Percentiles rank a stretch among this genome's conserved stretches.
phyloP scores from a whole-genome alignment of 2,113 vertebrate species.

The Macquaria australasica region DNA sequence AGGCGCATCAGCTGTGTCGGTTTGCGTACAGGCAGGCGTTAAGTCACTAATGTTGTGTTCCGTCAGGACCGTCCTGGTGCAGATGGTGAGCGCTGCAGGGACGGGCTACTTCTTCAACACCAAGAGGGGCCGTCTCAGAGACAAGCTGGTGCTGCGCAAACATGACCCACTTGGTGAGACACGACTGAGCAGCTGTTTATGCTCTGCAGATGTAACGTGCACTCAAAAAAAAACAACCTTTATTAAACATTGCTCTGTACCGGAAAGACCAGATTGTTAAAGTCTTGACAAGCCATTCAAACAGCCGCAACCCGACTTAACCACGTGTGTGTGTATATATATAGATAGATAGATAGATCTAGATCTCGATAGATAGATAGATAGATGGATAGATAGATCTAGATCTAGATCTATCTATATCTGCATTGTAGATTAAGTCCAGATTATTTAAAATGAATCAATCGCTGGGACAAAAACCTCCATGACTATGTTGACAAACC shows the following conservation, averaged over 20 bases:
- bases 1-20: neutral
- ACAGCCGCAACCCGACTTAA: neutral
- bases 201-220: neutral
- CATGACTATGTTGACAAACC: neutral
- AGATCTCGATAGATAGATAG: too few species aligned
- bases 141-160: slow-evolving; percentile 92
- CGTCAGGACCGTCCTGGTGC: slow-evolving; percentile 90
- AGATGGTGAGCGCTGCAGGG: slow-evolving; percentile 94
- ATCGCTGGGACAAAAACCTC: neutral
- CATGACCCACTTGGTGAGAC: slow-evolving; percentile 93
- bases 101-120: slow-evolving; percentile 91
- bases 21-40: too few species aligned
- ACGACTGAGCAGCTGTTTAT: too few species aligned
- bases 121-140: slow-evolving; percentile 88
- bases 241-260: neutral
- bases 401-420: too few species aligned
- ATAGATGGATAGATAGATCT: too few species aligned
- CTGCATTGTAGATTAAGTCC: neutral
- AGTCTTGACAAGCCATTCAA: neutral
- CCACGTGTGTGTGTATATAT: neutral
- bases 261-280: neutral
- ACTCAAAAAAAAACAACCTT: too few species aligned
- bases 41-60: neutral
- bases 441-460: neutral
- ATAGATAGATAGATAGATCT: too few species aligned